Base-by-base conservation (phyloP, 2,888 invertebrate species). In the Toxonevra muliebris region DNA sequence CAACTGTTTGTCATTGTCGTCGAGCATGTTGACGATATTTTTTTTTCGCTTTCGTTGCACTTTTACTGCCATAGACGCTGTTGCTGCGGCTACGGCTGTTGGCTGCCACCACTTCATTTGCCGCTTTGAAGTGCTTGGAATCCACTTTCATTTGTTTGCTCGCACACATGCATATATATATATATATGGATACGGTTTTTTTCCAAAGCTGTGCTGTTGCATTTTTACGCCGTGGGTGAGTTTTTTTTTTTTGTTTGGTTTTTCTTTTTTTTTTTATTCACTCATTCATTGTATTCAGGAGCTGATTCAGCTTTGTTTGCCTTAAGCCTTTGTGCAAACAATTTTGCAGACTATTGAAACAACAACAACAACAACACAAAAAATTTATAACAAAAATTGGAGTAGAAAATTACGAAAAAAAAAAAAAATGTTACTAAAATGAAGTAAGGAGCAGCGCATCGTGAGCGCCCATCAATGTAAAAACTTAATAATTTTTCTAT, bases 241-340 rank as follows among this genome's bases (percentile, higher is more conserved):
- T 17, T 63, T 60, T 41, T 60, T 59, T 59, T 52, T 17, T n/a
- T 54, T 53, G 19, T 10, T 65, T 54, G 53, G 71, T 71, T 69
- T 73, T 77, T 73, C 69, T 72, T 30, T 30, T 70, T 68, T 71
- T 72, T 72, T 73, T 8, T 40, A 57, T 42, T 71, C 71, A 76
- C 74, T 55, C 68, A 10, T 65, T 62, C 58, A 61, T 69, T 66
- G 70, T 70, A 65, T 61, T 65, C 75, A 74, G 71, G 74, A 75
- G 78, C 78, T 79, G 80, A 80, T 77, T 79, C 78, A 80, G 78
- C 80, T 78, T 79, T 79, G 80, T 80, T 80, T 79, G 80, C 76
- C 75, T 74, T 78, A 80, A 79, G 79, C 80, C 76, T 78, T 80
- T 80, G 77, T 77, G 80, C 80, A 80, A 79, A 79, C 79, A 79